Base-by-base conservation (phyloP, 2,113 vertebrate genomes). In the Patagioenas fasciata region DNA sequence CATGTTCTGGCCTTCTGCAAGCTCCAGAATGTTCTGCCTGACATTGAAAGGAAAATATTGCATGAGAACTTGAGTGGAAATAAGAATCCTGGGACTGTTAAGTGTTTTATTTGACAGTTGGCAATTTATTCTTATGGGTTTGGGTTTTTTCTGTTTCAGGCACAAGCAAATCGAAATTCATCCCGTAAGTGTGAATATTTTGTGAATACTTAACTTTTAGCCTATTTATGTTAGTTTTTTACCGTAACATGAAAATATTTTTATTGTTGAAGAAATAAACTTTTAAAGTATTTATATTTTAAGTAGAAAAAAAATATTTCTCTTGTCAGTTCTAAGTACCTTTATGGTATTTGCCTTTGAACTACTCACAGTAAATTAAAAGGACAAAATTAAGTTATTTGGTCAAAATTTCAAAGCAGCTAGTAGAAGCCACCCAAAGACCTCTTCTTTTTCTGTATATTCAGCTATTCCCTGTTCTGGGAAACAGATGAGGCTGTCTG, bases 101-200 rank as follows among this genome's bases (percentile, higher is more conserved):
- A 53, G 10, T 8, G 0, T 17, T 84, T 51, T 72, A 47, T 60
- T 67, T 77, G 34, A 60, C 24, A 21, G 24, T 36, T 69, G 36
- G 28, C 93, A 82, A 57, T 79, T 78, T 94, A 66, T 8, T 91
- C 10, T n/a, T 61, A 42, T 42, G 42, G 42, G 14, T 87, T 94
- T 97, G 98, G 95, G 81, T 48, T 21, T 72, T 96, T 42, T 42
- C 38, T 74, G 0, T 98, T 98, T 95, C 97, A 99, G 99, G 98
- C 98, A 93, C 99, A 99, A 96, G 98, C 99, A 97, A 99, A 98
- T 97, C 98, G 98, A 96, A 99, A 99, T 98, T 98, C 98, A 78
- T 99, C 99, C 96, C 99, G 99, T 99, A 98, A 99, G 99, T 99
- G 93, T 98, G 26, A 92, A 51, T 75, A 44, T 93, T 42, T 42